These are phyloP conservation scores for Macropis europaea DNA, from an alignment of 2,888 invertebrate genomes.

Conservation along the genomic window DNA sequence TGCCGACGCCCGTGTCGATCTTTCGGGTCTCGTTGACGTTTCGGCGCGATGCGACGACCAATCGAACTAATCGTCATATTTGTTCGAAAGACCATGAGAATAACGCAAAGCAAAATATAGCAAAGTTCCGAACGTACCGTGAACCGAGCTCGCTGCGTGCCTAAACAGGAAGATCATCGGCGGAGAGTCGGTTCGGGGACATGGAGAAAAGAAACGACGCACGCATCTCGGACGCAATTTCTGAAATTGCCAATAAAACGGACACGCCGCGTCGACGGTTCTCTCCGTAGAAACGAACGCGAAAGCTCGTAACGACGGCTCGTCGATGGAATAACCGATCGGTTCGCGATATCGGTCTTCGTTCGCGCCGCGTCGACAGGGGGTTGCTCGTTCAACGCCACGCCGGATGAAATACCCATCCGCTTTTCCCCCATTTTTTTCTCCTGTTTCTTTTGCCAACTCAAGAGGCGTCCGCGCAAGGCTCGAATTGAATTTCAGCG, in stretches of 20 bases:
- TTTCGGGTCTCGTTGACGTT: neutral
- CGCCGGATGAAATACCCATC: neutral
- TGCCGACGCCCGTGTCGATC: too few relatives aligned
- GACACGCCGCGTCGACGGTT: slow-evolving; percentile 35
- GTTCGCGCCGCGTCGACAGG: neutral
- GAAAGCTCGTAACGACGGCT: slow-evolving; percentile 46
- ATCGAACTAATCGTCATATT: too few relatives aligned
- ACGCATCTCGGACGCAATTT: slow-evolving; percentile 58
- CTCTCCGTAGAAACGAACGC: slow-evolving; percentile 15
- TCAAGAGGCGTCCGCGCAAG: neutral
- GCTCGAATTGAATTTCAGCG: neutral
- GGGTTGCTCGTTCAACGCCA: slow-evolving; percentile 8
- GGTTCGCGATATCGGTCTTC: slow-evolving; percentile 33
- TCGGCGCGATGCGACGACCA: too few relatives aligned
- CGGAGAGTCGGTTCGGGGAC: slow-evolving; percentile 9
- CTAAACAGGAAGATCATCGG: too few relatives aligned
- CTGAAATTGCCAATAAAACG: slow-evolving; percentile 65
- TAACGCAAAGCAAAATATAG: too few relatives aligned
- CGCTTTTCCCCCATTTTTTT: too few relatives aligned
- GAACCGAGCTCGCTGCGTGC: too few relatives aligned
- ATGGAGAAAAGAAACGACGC: slow-evolving; percentile 53
- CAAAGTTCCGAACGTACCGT: too few relatives aligned
- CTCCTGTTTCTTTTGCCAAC: neutral
- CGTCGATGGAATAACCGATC: slow-evolving; percentile 58
- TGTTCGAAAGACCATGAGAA: too few relatives aligned